These are phyloP conservation scores for Frankliniella fusca DNA, from an alignment of 2,888 invertebrate species.

Conservation along the genomic window DNA sequence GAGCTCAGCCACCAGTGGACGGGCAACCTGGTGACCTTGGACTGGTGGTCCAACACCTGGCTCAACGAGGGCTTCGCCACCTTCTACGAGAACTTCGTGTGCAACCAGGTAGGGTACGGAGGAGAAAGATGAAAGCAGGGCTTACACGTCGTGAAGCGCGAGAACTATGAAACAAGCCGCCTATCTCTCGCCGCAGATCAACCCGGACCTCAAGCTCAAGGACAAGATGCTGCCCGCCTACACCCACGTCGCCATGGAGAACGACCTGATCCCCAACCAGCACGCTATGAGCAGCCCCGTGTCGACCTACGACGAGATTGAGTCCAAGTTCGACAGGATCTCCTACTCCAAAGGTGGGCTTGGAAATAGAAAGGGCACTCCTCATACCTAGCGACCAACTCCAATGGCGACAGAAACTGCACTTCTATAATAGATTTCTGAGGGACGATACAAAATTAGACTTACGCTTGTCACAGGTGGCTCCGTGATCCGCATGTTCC, in stretches of 20 bases:
- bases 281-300: slow-evolving; percentile 29
- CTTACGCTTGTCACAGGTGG: slow-evolving; percentile 13
- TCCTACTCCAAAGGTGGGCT: slow-evolving; percentile 34
- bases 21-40: slow-evolving; percentile 40
- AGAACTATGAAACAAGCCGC: background rate
- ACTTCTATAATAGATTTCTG: background rate
- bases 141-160: too few species aligned
- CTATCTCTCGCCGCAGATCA: slow-evolving; percentile 34
- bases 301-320: slow-evolving; percentile 24
- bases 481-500: slow-evolving; percentile 29
- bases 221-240: slow-evolving; percentile 6
- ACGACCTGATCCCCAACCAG: background rate
- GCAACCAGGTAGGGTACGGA: slow-evolving; percentile 37
- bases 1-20: slow-evolving; percentile 50
- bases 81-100: slow-evolving; percentile 47
- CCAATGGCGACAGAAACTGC: background rate
- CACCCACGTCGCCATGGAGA: slow-evolving; percentile 28
- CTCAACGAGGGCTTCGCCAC: slow-evolving; percentile 48
- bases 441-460: background rate
- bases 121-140: too few species aligned
- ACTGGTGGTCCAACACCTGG: slow-evolving; percentile 40
- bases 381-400: background rate
- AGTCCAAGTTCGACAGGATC: slow-evolving; percentile 33
- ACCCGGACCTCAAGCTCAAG: background rate
- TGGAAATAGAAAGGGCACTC: background rate